These are phyloP conservation scores for Nudaria mundana DNA, from an alignment of 2,888 invertebrate species.

Conservation along the genomic window DNA sequence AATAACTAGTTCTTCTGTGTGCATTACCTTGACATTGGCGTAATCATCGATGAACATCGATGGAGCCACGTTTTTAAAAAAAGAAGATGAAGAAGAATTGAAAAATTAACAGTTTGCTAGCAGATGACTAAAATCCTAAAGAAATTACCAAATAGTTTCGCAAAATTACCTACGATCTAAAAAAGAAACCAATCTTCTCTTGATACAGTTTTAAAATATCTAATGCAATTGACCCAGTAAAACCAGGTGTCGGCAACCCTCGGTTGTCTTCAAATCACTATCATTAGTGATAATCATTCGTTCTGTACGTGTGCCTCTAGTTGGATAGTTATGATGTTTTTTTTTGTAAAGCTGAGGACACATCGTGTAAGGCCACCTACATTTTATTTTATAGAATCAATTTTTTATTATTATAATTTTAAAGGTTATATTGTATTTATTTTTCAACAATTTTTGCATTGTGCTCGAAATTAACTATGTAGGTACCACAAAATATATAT, in stretches of 20 bases:
- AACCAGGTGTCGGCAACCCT: constrained; percentile 44
- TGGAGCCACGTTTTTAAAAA: too few relatives aligned
- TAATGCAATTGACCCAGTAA: constrained; percentile 27
- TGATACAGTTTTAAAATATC: constrained; percentile 17
- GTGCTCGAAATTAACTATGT: too few relatives aligned
- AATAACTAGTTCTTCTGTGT: too few relatives aligned
- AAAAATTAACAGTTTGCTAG: constrained; percentile 3
- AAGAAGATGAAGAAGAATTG: too few relatives aligned
- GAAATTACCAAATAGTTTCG: constrained; percentile 4
- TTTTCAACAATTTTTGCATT: too few relatives aligned
- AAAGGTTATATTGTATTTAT: too few relatives aligned
- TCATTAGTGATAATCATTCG: constrained; percentile 59
- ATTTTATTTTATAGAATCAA: too few relatives aligned
- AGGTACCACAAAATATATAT: too few relatives aligned
- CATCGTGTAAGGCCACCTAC: too few relatives aligned
- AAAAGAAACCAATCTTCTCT: constrained; percentile 11
- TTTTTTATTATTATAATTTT: too few relatives aligned
- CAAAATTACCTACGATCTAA: constrained; percentile 3
- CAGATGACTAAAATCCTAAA: constrained; percentile 3
- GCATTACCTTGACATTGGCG: too few relatives aligned
- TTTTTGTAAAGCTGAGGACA: constrained; percentile 27
- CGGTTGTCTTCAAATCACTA: constrained; percentile 51
- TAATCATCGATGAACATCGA: too few relatives aligned
- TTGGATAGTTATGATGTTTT: constrained; percentile 38
- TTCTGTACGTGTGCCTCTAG: constrained; percentile 46